Base-by-base conservation (phyloP, 2,888 invertebrate genomes). In the Leucoma salicis region DNA sequence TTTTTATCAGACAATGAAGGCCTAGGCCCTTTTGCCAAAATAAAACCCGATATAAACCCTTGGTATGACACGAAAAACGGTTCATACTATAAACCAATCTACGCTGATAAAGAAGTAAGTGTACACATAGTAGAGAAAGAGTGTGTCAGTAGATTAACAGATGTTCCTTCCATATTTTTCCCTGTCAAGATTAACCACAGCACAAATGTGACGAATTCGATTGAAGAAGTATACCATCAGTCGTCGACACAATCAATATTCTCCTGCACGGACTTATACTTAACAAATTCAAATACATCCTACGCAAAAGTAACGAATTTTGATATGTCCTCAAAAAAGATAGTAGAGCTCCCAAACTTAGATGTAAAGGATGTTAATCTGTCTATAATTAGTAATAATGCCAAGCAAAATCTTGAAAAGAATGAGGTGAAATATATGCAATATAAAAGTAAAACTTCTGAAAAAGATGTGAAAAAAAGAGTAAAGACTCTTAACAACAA, bases 41-140 rank as follows among this genome's bases (percentile, higher is more conserved):
- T 12, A 13, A 13, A 7, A 29, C 29, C 29, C 2, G 49, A 49
- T 29, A 39, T 50, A 35, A 27, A 33, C 14, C 32, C 42, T 12
- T 41, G 25, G 39, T 24, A 24, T n/a, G 28, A 33, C 11, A 15
- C 31, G 16, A 42, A 27, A 35, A 18, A 25, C 12, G 15, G 14
- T 15, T 7, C 24, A 7, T 27, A 21, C 15, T 8, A 35, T 4
- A 69, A 58, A 36, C 50, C 62, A 5, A 36, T 44, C 11, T 63
- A 45, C 37, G 63, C 52, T 7, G 81, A 85, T 43, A 84, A 84
- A 65, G 80, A 78, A 69, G 73, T 82, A 4, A 65, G 49, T 40
- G 78, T 56, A 3, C 62, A 70, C 41, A 32, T 74, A 4, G 41
- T 49, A 11, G 57, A 57, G 4, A 73, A 50, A 46, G 60, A 70